These are phyloP conservation scores for Philonicus albiceps DNA, from an alignment of 2,888 invertebrate genomes.

Conservation along the genomic window DNA sequence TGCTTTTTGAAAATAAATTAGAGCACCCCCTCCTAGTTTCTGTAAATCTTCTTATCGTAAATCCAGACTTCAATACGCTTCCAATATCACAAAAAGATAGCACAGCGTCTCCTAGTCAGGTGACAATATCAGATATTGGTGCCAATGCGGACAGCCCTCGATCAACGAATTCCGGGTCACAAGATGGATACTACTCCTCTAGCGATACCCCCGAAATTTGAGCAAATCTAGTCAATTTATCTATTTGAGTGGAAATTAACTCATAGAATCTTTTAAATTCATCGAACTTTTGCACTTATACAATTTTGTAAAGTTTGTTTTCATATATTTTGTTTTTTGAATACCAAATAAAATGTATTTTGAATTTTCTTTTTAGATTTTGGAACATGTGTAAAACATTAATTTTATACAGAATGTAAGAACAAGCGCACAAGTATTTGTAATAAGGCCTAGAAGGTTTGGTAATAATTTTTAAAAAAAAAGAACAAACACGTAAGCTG, in stretches of 20 bases:
- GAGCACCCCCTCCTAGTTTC: slow-evolving; percentile 75
- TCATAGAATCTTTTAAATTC: neutral
- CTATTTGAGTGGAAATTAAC: neutral
- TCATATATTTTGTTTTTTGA: neutral
- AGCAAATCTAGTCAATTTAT: neutral
- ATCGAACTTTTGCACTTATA: neutral
- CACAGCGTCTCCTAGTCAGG: slow-evolving; percentile 19
- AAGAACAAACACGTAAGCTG: neutral
- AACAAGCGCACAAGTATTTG: neutral
- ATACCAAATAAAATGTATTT: neutral
- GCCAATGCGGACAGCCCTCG: slow-evolving; percentile 44
- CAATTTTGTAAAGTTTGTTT: neutral
- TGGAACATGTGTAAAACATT: neutral
- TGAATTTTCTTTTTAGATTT: neutral
- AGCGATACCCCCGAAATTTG: neutral
- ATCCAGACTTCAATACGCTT: slow-evolving; percentile 60
- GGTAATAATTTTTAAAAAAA: neutral
- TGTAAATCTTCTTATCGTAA: slow-evolving; percentile 72
- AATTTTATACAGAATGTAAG: neutral
- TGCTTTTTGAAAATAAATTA: slow-evolving; percentile 68
- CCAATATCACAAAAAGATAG: neutral
- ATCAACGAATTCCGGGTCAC: neutral
- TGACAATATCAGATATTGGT: slow-evolving; percentile 61
- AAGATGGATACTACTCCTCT: neutral
- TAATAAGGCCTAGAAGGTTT: neutral